These are phyloP conservation scores for Coptotermes formosanus DNA, from an alignment of 1,140 invertebrate genomes.

Conservation along the genomic window DNA sequence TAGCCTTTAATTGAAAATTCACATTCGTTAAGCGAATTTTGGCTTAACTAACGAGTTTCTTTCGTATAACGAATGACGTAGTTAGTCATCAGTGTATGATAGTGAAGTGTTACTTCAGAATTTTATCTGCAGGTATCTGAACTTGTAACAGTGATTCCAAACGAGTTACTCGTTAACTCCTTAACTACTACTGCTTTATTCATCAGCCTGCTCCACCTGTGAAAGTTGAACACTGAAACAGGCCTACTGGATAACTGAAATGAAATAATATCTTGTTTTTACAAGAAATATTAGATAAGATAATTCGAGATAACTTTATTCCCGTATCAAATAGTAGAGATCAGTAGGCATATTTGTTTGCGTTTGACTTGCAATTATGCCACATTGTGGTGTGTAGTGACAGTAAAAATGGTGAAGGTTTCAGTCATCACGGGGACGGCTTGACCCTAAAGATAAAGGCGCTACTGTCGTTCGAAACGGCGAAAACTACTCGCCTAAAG, in stretches of 20 bases:
- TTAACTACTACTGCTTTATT: neutral
- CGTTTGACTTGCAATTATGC: neutral
- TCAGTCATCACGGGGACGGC: no score
- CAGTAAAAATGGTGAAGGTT: no score
- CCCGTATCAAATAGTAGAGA: neutral
- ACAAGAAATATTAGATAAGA: neutral
- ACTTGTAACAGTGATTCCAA: neutral
- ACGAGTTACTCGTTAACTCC: neutral
- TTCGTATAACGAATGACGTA: no score
- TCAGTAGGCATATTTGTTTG: neutral
- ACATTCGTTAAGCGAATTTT: no score
- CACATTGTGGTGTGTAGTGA: neutral
- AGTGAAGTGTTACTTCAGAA: no score
- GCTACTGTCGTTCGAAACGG: no score
- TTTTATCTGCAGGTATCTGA: neutral
- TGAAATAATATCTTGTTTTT: neutral
- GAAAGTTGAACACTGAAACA: neutral
- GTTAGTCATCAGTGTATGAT: no score
- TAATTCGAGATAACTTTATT: neutral
- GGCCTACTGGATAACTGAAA: neutral
- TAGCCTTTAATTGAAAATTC: no score
- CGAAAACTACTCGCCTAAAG: no score
- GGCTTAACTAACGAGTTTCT: no score
- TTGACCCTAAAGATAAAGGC: no score
- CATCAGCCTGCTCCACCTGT: neutral